phyloP scores from a whole-genome alignment of 2,888 invertebrate genomes.

The Schrankia costaestrigalis region DNA sequence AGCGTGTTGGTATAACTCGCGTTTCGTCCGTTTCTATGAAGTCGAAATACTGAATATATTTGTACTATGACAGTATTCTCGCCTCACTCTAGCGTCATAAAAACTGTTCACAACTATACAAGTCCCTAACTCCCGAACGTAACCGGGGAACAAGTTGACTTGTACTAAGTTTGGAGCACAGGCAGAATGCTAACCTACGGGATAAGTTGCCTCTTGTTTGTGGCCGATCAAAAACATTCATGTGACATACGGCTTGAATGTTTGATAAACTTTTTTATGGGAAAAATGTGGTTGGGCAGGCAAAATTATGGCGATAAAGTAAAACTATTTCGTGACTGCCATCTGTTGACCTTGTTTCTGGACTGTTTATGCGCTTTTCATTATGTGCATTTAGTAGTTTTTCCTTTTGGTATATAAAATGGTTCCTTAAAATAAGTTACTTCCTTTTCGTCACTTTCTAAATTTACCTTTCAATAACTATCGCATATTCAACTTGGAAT shows the following conservation, averaged over 20 bases:
- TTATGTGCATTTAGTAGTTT: no score
- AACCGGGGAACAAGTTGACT: conserved; percentile 25
- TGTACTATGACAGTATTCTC: no score
- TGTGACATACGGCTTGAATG: conserved; percentile 5
- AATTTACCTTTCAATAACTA: no score
- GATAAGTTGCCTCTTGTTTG: conserved; percentile 35
- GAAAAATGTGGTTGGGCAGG: neutral
- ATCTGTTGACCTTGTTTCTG: neutral
- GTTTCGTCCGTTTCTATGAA: no score
- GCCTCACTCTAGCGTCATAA: no score
- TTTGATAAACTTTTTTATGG: neutral
- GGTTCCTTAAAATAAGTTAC: no score
- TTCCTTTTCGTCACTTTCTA: no score
- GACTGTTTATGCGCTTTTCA: no score
- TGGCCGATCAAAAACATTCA: conserved; percentile 22
- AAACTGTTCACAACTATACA: conserved; percentile 7
- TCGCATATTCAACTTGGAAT: no score
- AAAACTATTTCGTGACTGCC: neutral
- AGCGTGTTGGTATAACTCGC: no score
- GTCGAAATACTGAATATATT: no score
- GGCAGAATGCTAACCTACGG: conserved; percentile 37
- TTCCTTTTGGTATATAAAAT: no score
- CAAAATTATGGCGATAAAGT: neutral
- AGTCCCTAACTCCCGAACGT: conserved; percentile 17
- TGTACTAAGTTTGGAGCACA: conserved; percentile 34